phyloP scores from a whole-genome alignment of 2,113 vertebrate genomes.

The Reinhardtius hippoglossoides region DNA sequence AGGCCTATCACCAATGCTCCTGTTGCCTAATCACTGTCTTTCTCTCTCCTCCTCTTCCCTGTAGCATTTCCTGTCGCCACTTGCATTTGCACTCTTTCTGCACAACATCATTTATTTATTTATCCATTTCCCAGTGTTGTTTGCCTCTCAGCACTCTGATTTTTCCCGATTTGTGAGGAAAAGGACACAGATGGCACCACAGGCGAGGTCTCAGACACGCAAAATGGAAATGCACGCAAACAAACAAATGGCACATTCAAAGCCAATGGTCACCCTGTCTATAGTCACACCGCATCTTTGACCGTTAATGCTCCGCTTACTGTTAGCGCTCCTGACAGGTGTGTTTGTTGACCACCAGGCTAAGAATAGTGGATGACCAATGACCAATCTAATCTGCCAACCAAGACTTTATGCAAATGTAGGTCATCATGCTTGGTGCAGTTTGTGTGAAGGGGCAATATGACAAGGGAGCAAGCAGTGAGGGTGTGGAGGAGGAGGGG shows the following conservation, averaged over 20 bases:
- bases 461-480: slow-evolving; percentile 8
- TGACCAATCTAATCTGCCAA: slow-evolving; percentile 59
- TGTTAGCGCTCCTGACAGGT: slow-evolving; percentile 49
- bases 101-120: slow-evolving; percentile 81
- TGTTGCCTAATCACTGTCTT: slow-evolving; percentile 71
- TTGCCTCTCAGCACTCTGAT: slow-evolving; percentile 62
- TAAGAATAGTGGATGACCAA: slow-evolving; percentile 34
- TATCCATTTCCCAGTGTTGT: slow-evolving; percentile 50
- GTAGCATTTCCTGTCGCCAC: slow-evolving; percentile 57
- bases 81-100: slow-evolving; percentile 67
- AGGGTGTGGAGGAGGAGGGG: too few relatives aligned
- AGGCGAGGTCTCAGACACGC: slow-evolving; percentile 47
- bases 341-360: slow-evolving; percentile 53
- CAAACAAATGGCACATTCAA: slow-evolving; percentile 5
- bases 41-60: slow-evolving; percentile 41
- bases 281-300: slow-evolving; percentile 18
- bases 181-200: slow-evolving; percentile 60
- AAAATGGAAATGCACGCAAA: slow-evolving; percentile 23
- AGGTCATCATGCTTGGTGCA: slow-evolving; percentile 72
- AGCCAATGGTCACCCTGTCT: background rate
- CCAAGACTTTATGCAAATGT: slow-evolving; percentile 70
- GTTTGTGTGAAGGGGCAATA: slow-evolving; percentile 45
- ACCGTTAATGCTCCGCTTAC: slow-evolving; percentile 6
- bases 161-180: slow-evolving; percentile 59
- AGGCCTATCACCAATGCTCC: slow-evolving; percentile 62